These are phyloP conservation scores for Criorhina ranunculi DNA, from an alignment of 2,888 invertebrate genomes.

Conservation along the genomic window DNA sequence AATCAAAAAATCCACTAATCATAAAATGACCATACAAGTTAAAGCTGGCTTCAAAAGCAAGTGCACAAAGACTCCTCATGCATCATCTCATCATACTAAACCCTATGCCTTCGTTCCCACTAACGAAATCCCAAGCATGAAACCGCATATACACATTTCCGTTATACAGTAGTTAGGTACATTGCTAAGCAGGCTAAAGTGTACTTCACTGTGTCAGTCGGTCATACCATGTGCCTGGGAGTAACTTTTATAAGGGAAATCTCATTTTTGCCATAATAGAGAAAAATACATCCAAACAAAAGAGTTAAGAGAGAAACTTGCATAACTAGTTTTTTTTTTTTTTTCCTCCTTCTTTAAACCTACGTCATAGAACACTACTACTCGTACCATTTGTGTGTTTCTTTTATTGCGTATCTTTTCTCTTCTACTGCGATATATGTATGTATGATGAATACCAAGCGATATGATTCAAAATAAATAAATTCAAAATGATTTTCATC, in stretches of 20 bases:
- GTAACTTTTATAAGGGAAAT: constrained; percentile 40
- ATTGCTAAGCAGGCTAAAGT: neutral
- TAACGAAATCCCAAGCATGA: neutral
- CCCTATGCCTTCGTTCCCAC: neutral
- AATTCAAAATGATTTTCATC: neutral
- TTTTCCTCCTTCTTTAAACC: constrained; percentile 7
- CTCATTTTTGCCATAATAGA: constrained; percentile 10
- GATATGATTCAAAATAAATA: neutral
- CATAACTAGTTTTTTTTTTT: constrained; percentile 49
- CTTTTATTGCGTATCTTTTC: neutral
- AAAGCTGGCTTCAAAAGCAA: neutral
- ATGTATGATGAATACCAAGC: neutral
- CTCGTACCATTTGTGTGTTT: neutral
- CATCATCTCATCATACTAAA: neutral
- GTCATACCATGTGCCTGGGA: constrained; percentile 49
- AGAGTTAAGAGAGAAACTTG: constrained; percentile 74
- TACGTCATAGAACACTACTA: constrained; percentile 30
- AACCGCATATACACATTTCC: constrained; percentile 1
- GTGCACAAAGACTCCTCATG: too few relatives aligned
- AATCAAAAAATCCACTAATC: too few relatives aligned
- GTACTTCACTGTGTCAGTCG: constrained; percentile 64
- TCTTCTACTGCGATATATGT: neutral
- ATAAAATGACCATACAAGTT: too few relatives aligned
- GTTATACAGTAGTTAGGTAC: constrained; percentile 25
- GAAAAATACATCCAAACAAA: constrained; percentile 65